These are phyloP conservation scores for Hydrochoerus hydrochaeris DNA, from an alignment of 2,113 vertebrate genomes.

Conservation along the genomic window DNA sequence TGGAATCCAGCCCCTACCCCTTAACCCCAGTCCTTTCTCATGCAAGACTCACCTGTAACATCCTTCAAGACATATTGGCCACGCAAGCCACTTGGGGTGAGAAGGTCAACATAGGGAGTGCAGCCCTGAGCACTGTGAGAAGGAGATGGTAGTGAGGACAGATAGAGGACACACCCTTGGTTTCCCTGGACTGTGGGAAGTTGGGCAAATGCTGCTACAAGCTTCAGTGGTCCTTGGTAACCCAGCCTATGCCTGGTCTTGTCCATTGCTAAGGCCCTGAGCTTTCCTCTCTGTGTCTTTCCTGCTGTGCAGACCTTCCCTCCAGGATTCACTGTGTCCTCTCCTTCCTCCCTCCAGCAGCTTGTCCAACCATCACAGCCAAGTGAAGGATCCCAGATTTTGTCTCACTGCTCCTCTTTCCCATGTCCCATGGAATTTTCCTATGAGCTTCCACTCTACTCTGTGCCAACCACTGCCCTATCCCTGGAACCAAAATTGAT, in stretches of 20 bases:
- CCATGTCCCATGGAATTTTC: background rate
- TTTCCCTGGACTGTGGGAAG: background rate
- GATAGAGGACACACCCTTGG: background rate
- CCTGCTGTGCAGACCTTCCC: background rate
- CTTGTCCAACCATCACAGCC: no score
- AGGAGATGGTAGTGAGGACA: background rate
- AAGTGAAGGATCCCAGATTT: background rate
- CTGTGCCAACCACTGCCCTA: background rate
- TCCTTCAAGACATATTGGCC: background rate
- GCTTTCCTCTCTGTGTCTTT: background rate
- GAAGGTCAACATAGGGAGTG: background rate
- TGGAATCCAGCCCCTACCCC: background rate
- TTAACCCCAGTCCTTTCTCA: background rate
- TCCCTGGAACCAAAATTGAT: background rate
- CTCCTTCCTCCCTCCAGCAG: background rate
- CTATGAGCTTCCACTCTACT: background rate
- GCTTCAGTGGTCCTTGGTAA: background rate
- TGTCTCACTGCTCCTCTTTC: background rate
- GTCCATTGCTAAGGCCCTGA: accelerated
- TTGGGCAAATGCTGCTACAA: background rate
- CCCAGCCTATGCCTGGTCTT: background rate
- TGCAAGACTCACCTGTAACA: background rate
- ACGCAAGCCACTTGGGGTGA: background rate
- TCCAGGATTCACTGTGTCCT: background rate
- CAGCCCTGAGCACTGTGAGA: background rate